Conservation (phyloP, 2,113 vertebrate species). For the Phoenicopterus ruber region DNA sequence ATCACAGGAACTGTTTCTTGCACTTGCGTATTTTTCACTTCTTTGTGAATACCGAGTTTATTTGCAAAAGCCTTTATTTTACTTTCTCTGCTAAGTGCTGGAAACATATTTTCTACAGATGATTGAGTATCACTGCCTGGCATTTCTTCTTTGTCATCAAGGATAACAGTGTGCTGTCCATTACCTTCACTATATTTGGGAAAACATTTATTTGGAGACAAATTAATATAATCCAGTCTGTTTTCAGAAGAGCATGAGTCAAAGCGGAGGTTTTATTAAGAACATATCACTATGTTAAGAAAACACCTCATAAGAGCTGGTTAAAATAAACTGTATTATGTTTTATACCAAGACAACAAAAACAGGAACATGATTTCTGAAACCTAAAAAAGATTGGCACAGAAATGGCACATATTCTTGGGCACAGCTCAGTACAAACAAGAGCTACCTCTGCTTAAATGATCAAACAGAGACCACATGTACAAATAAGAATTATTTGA, state of each 20-base stretch:
- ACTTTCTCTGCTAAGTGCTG: background rate
- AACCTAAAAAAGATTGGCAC: background rate
- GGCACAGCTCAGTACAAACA: background rate
- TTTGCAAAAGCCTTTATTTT: background rate
- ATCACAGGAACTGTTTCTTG: background rate
- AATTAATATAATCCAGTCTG: background rate
- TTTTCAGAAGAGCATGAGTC: background rate
- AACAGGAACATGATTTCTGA: background rate
- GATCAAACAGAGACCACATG: background rate
- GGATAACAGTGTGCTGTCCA: background rate
- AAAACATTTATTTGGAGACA: conserved; percentile 64
- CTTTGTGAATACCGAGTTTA: background rate
- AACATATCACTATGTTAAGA: background rate
- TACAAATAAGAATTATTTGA: background rate
- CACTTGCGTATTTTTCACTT: background rate
- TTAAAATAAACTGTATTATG: background rate
- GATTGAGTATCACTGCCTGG: background rate
- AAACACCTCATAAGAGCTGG: accelerated
- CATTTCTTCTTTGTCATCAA: background rate
- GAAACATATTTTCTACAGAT: background rate
- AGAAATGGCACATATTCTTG: background rate
- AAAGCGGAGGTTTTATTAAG: background rate
- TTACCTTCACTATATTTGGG: conserved; percentile 13
- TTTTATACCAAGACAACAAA: background rate
- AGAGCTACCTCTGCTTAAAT: background rate